phyloP scores from a whole-genome alignment of 2,797 vertebrate species.

The Parauchenoglanis ngamensis region DNA sequence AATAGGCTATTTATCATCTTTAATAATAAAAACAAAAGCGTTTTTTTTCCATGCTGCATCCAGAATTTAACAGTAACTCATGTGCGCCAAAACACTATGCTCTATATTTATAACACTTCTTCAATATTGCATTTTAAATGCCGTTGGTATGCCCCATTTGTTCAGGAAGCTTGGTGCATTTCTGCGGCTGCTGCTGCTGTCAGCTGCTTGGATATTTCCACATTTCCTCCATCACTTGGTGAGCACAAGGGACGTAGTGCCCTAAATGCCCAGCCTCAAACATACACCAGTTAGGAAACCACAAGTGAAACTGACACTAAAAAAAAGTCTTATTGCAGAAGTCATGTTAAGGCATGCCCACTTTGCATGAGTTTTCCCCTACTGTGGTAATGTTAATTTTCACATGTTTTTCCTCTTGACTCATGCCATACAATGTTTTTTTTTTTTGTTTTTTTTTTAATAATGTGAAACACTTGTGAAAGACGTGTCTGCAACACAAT shows the following conservation, averaged over 20 bases:
- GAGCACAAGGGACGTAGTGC: not conserved
- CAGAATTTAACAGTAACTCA: not conserved
- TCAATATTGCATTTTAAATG: not conserved
- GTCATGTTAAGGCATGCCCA: not conserved
- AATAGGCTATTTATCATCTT: not conserved
- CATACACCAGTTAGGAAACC: not conserved
- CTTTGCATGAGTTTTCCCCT: not conserved
- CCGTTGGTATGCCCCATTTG: constrained; percentile 38
- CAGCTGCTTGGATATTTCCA: constrained; percentile 48
- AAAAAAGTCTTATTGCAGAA: not conserved
- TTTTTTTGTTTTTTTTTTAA: not conserved
- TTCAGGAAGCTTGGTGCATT: constrained; percentile 35
- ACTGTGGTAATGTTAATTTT: not conserved
- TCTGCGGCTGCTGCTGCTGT: constrained; percentile 35
- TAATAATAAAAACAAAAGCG: not conserved
- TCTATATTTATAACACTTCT: not conserved
- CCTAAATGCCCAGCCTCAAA: not conserved
- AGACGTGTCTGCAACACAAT: not conserved
- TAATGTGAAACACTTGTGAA: not conserved
- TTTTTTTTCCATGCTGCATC: not conserved
- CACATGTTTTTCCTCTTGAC: not conserved
- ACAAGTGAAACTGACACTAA: not conserved
- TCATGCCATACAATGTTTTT: not conserved
- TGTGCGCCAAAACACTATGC: not conserved
- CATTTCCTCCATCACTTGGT: not conserved